These are phyloP conservation scores for Hippoglossus hippoglossus DNA, from an alignment of 2,797 vertebrate species.

Conservation along the genomic window DNA sequence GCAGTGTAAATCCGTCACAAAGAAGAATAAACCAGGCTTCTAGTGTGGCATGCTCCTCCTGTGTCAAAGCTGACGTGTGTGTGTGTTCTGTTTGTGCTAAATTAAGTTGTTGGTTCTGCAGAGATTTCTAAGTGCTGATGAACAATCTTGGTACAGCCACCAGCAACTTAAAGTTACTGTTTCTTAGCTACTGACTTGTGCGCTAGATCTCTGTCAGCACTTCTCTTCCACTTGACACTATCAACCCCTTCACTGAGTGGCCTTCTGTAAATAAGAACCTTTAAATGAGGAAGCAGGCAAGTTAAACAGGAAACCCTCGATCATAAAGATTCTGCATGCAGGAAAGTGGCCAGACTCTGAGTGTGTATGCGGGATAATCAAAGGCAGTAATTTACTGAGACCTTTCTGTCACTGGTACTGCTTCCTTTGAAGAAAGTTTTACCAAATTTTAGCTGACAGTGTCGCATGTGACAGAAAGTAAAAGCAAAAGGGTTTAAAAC, in stretches of 20 bases:
- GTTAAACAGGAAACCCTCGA: conserved; percentile 62
- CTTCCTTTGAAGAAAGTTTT: too few relatives aligned
- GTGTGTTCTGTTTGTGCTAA: conserved; percentile 24
- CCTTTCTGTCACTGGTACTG: too few relatives aligned
- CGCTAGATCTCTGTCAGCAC: neutral
- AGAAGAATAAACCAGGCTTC: conserved; percentile 5
- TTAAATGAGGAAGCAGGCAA: conserved; percentile 45
- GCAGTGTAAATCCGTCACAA: neutral
- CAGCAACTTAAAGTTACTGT: conserved; percentile 3
- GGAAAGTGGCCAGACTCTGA: conserved; percentile 23
- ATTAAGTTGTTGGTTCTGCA: conserved; percentile 20
- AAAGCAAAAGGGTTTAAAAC: neutral
- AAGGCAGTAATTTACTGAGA: neutral
- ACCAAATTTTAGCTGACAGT: too few relatives aligned
- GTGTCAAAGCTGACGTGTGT: neutral
- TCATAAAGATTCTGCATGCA: conserved; percentile 41
- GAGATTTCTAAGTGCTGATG: conserved; percentile 33
- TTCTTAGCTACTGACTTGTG: conserved; percentile 23
- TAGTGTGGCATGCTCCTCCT: conserved; percentile 4
- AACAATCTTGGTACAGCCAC: neutral
- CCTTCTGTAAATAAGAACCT: conserved; percentile 23
- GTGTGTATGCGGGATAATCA: neutral
- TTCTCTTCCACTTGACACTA: neutral
- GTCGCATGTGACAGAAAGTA: too few relatives aligned
- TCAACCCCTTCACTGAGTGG: neutral